phyloP scores from a whole-genome alignment of 35 echinoderm and acorn worm species.

The Stichopus chloronotus region DNA sequence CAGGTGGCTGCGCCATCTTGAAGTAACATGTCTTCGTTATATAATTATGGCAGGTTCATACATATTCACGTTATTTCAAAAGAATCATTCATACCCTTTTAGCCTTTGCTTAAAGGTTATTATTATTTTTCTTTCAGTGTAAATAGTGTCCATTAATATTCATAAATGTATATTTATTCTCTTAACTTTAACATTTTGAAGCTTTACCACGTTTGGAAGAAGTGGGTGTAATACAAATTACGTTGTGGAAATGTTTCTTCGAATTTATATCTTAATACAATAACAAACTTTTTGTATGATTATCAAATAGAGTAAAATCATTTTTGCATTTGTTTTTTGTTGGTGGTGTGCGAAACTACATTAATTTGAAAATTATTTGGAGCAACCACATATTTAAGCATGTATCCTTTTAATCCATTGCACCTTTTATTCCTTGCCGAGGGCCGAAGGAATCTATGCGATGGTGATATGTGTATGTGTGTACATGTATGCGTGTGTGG shows the following conservation, averaged over 20 bases:
- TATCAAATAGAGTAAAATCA: too few relatives aligned
- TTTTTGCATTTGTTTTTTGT: too few relatives aligned
- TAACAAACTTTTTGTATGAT: too few relatives aligned
- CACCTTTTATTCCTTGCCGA: too few relatives aligned
- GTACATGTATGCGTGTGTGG: too few relatives aligned
- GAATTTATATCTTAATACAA: not conserved
- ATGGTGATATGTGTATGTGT: too few relatives aligned
- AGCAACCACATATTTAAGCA: too few relatives aligned
- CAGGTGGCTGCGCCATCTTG: conserved; percentile 37
- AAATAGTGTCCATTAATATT: conserved; percentile 26
- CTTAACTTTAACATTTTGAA: not conserved
- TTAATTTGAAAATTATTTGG: too few relatives aligned
- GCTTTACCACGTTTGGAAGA: conserved; percentile 12
- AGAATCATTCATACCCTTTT: conserved; percentile 34
- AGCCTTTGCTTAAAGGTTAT: conserved; percentile 21
- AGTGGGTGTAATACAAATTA: not conserved
- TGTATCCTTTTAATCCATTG: too few relatives aligned
- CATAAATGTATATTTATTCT: conserved; percentile 49
- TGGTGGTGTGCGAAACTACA: too few relatives aligned
- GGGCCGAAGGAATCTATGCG: too few relatives aligned
- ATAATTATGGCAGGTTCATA: conserved; percentile 35
- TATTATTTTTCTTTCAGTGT: conserved; percentile 46
- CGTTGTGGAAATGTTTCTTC: not conserved
- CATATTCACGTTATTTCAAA: conserved; percentile 25
- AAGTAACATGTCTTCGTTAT: not conserved